Conservation (phyloP, 2,888 invertebrate species). For the Apeira syringaria region DNA sequence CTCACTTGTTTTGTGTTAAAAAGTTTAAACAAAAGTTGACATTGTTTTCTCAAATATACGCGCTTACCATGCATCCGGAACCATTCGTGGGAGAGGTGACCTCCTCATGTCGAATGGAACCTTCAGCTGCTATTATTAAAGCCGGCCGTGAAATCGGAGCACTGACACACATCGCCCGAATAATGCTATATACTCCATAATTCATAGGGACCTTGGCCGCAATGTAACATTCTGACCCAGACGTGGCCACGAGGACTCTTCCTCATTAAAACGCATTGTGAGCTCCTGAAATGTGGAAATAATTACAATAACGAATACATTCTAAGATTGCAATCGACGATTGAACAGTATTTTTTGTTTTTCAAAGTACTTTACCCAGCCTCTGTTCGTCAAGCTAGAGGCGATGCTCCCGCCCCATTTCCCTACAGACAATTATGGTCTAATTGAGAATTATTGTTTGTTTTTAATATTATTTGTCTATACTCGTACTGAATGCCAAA, state of each 20-base stretch:
- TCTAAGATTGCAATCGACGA: background rate
- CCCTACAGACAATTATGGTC: too few relatives aligned
- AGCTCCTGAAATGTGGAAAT: slow-evolving; percentile 10
- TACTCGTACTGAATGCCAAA: too few relatives aligned
- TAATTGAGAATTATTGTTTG: too few relatives aligned
- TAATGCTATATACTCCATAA: slow-evolving; percentile 81
- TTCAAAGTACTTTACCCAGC: too few relatives aligned
- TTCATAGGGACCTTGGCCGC: slow-evolving; percentile 80
- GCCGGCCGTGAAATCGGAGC: slow-evolving; percentile 77
- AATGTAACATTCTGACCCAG: slow-evolving; percentile 44
- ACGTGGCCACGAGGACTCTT: slow-evolving; percentile 33
- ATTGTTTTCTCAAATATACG: slow-evolving; percentile 30
- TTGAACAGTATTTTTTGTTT: too few relatives aligned
- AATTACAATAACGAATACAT: slow-evolving; percentile 12
- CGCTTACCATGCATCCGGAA: slow-evolving; percentile 59
- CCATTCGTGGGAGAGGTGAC: slow-evolving; percentile 61
- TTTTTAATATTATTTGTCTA: too few relatives aligned
- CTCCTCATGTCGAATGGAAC: slow-evolving; percentile 71
- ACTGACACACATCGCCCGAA: slow-evolving; percentile 76
- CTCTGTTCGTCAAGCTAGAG: too few relatives aligned
- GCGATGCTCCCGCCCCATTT: too few relatives aligned
- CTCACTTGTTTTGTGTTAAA: too few relatives aligned
- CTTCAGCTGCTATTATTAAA: slow-evolving; percentile 76
- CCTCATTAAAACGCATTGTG: slow-evolving; percentile 16
- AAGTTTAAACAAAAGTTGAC: slow-evolving; percentile 18